Conservation (phyloP, 2,113 vertebrate species). For the Arizona elegans region DNA sequence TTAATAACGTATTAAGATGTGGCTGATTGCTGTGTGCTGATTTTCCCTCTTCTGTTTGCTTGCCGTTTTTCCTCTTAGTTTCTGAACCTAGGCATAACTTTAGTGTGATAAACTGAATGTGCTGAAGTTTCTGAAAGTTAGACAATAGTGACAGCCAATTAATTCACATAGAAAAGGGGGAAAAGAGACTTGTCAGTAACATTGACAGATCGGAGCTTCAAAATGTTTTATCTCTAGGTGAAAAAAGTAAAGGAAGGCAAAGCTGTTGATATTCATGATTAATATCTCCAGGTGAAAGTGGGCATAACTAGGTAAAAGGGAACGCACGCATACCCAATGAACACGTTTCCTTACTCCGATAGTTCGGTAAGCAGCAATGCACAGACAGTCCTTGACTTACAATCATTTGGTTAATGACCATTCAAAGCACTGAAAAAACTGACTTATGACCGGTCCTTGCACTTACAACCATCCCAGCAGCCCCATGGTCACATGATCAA, state of each 20-base stretch:
- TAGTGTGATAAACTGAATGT: background rate
- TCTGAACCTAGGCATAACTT: background rate
- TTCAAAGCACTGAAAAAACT: no score
- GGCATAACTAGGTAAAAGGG: background rate
- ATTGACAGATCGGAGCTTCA: rapidly evolving
- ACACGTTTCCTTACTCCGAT: background rate
- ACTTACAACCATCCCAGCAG: no score
- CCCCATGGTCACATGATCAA: no score
- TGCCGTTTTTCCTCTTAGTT: background rate
- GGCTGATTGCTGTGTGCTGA: background rate
- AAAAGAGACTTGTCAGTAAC: conserved; percentile 14
- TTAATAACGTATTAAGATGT: background rate
- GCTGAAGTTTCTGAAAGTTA: background rate
- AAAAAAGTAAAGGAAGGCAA: conserved; percentile 20
- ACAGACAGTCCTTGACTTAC: no score
- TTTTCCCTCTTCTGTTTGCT: background rate
- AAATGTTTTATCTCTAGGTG: conserved; percentile 9
- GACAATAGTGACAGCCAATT: conserved; percentile 15
- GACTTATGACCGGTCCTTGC: no score
- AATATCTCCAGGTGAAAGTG: conserved; percentile 25
- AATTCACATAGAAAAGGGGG: background rate
- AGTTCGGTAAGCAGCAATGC: background rate
- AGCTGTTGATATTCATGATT: background rate
- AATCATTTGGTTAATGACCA: no score
- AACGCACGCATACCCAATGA: background rate